Conservation (phyloP, 2,113 vertebrate genomes). For the Promerops cafer region DNA sequence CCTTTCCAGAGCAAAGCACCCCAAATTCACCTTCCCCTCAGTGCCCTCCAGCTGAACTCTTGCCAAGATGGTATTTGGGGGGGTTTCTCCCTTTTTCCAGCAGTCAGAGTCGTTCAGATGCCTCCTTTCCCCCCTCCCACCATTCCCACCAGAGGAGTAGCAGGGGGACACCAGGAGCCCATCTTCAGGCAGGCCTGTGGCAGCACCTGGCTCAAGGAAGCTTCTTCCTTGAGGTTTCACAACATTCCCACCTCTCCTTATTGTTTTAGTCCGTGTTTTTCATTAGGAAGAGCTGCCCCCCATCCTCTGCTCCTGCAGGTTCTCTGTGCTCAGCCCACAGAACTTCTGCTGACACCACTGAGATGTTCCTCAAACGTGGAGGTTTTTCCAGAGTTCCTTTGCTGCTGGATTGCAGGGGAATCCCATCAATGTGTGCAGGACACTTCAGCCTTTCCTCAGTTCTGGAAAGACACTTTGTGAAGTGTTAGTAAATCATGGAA, state of each 20-base stretch:
- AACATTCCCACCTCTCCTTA: not conserved
- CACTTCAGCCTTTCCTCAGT: not conserved
- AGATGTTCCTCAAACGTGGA: accelerated
- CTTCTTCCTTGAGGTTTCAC: not conserved
- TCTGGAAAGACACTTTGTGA: not conserved
- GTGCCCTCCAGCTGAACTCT: not conserved
- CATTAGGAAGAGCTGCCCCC: not conserved
- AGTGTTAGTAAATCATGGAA: not conserved
- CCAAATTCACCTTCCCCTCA: not conserved
- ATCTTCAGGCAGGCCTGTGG: not conserved
- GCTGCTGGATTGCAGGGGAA: not conserved
- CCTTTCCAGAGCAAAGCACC: not conserved
- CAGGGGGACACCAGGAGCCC: not conserved
- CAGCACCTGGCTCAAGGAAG: not conserved
- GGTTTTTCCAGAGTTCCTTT: not conserved
- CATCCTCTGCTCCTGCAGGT: not conserved
- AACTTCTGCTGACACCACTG: not conserved
- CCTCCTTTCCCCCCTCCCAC: not conserved
- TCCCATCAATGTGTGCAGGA: accelerated
- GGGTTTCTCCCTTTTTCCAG: not conserved
- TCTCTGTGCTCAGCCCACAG: accelerated
- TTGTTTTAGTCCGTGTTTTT: not conserved
- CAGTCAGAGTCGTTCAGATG: not conserved
- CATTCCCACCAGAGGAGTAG: not conserved
- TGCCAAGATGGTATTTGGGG: not conserved